Conservation (phyloP, 2,888 invertebrate species). For the Drosophila kuntzei region DNA sequence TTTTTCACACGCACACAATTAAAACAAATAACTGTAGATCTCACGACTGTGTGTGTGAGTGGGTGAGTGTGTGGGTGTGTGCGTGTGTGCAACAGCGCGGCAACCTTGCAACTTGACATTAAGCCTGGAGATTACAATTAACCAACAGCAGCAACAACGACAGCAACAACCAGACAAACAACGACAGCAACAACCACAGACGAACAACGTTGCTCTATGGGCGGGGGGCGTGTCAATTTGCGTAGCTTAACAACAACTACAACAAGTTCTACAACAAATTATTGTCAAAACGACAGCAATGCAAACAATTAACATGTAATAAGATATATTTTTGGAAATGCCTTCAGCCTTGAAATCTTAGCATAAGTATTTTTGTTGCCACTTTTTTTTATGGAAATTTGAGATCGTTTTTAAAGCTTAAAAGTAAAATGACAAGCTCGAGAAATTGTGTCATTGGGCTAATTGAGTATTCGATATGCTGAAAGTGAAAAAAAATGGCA, state of each 20-base stretch:
- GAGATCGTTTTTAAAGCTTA: conserved; percentile 33
- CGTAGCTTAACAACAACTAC: conserved; percentile 33
- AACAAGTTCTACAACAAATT: conserved; percentile 41
- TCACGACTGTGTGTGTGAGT: conserved; percentile 7
- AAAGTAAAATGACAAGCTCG: conserved; percentile 14
- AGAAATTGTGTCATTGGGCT: conserved; percentile 32
- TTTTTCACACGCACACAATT: conserved; percentile 62
- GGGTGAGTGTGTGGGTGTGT: not conserved
- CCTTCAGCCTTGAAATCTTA: conserved; percentile 41
- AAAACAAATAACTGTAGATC: conserved; percentile 57
- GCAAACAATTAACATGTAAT: conserved; percentile 56
- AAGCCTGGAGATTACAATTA: conserved; percentile 59
- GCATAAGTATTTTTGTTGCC: conserved; percentile 7
- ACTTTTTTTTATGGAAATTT: conserved; percentile 26
- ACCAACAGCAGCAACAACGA: conserved; percentile 29
- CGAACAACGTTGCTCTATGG: conserved; percentile 7
- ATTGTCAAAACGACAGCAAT: conserved; percentile 54
- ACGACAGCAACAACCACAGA: conserved; percentile 20
- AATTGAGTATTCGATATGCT: conserved; percentile 29
- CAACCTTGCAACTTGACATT: conserved; percentile 74
- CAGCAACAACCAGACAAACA: conserved; percentile 31
- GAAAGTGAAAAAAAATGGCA: not conserved
- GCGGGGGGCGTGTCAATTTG: conserved; percentile 28
- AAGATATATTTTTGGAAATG: conserved; percentile 44
- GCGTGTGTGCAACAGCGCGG: conserved; percentile 30